These are phyloP conservation scores for Abscondita cerata DNA, from an alignment of 2,888 invertebrate genomes.

Conservation along the genomic window DNA sequence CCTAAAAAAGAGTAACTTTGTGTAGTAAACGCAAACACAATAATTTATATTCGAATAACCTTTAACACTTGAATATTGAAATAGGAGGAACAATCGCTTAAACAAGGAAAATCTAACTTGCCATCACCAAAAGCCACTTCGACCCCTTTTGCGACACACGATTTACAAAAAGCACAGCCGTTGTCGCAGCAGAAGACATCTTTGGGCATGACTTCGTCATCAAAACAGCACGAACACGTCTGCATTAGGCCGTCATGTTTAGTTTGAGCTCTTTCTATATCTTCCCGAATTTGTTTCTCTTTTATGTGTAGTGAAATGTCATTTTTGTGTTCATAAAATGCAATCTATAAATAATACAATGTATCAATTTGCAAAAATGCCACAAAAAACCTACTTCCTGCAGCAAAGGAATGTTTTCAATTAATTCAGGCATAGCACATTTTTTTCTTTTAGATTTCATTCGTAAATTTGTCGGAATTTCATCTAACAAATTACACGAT, in stretches of 20 bases:
- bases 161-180: conserved; percentile 59
- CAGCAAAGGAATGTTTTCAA: conserved; percentile 50
- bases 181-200: conserved; percentile 55
- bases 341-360: conserved; percentile 38
- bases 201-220: conserved; percentile 60
- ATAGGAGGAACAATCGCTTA: conserved; percentile 53
- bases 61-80: conserved; percentile 53
- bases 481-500: conserved; percentile 19
- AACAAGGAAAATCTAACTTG: conserved; percentile 58
- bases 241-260: conserved; percentile 54
- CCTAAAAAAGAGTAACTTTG: conserved; percentile 45
- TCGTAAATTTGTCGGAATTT: not conserved
- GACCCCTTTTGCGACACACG: conserved; percentile 55
- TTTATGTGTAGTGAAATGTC: conserved; percentile 47
- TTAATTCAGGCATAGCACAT: conserved; percentile 16
- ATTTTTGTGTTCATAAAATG: conserved; percentile 44
- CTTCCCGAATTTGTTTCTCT: conserved; percentile 38
- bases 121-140: conserved; percentile 57
- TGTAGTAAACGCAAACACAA: not conserved
- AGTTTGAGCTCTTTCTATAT: conserved; percentile 46
- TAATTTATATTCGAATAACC: conserved; percentile 37
- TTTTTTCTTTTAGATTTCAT: conserved; percentile 26
- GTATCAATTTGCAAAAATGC: too few relatives aligned
- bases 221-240: conserved; percentile 64
- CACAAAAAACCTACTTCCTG: conserved; percentile 50